A percentile compares a stretch with the other conserved stretches of the same genome.
These are phyloP conservation scores for Pseudomyrmex dendroicus DNA, from an alignment of 1,140 invertebrate genomes.

Conservation along the genomic window DNA sequence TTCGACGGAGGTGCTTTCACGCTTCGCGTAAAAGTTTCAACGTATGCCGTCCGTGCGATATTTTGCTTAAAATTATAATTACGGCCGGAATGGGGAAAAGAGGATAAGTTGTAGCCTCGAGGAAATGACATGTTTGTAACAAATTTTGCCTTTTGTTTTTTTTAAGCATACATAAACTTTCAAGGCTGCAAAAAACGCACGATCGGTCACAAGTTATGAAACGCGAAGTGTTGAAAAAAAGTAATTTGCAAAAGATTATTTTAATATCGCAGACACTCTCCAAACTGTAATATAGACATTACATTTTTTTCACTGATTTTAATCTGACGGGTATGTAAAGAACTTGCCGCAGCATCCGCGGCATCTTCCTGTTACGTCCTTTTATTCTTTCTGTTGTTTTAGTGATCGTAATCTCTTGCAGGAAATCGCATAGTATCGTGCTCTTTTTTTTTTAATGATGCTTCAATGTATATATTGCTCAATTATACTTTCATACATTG, in stretches of 20 bases:
- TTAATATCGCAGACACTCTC: not conserved
- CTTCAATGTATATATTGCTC: not conserved
- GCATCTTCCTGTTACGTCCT: not conserved
- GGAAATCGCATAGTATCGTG: not conserved
- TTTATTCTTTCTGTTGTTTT: constrained; percentile 6
- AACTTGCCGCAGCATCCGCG: not conserved
- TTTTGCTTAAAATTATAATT: constrained; percentile 56
- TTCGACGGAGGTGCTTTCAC: constrained; percentile 27
- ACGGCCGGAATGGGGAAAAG: not conserved
- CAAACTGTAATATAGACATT: constrained; percentile 10
- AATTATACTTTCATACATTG: not conserved
- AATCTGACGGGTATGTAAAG: not conserved
- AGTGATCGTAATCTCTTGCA: not conserved
- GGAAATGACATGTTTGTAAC: constrained; percentile 24
- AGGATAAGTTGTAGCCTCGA: constrained; percentile 4
- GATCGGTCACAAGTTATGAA: not conserved
- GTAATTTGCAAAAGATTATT: constrained; percentile 23
- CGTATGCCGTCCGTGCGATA: not conserved
- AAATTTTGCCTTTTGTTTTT: constrained; percentile 4
- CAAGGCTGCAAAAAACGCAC: not conserved
- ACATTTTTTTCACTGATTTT: not conserved
- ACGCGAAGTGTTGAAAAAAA: not conserved
- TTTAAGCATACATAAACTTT: not conserved
- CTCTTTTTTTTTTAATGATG: not conserved
- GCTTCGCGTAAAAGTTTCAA: constrained; percentile 38